Percentiles rank a stretch among this genome's conserved stretches.
These are phyloP conservation scores for Choristoneura fumiferana DNA, from an alignment of 1,140 invertebrate species.

Conservation along the genomic window DNA sequence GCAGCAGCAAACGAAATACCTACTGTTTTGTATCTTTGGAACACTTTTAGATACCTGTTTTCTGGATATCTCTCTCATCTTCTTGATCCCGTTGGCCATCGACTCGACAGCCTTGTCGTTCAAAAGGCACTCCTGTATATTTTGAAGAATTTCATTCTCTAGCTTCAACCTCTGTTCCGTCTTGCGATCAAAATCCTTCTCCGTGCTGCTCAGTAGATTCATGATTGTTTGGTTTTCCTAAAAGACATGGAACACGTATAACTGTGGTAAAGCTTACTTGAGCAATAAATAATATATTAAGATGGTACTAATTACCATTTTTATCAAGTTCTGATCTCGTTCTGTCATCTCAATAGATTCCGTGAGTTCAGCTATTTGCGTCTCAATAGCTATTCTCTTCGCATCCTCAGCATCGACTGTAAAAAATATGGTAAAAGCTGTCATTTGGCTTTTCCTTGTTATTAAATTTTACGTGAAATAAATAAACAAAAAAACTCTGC, in stretches of 20 bases:
- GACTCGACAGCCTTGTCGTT: slow-evolving; percentile 81
- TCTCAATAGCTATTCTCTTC: slow-evolving; percentile 66
- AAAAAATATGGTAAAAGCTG: slow-evolving; percentile 2
- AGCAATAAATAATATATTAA: too few relatives aligned
- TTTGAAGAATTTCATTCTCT: slow-evolving; percentile 82
- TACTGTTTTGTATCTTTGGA: too few relatives aligned
- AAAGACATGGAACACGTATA: slow-evolving; percentile 27
- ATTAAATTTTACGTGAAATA: too few relatives aligned
- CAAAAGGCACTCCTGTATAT: slow-evolving; percentile 83
- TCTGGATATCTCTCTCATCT: slow-evolving; percentile 67
- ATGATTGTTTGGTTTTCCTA: slow-evolving; percentile 73
- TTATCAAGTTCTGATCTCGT: slow-evolving; percentile 77
- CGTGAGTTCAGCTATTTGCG: slow-evolving; percentile 75
- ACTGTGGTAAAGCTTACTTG: neutral
- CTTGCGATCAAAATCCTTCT: slow-evolving; percentile 79
- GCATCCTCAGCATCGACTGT: slow-evolving; percentile 54
- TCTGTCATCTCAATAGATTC: slow-evolving; percentile 80
- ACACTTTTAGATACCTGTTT: slow-evolving; percentile 51
- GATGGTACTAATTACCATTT: slow-evolving; percentile 38
- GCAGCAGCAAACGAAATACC: too few relatives aligned
- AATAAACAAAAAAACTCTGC: too few relatives aligned
- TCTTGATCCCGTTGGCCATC: slow-evolving; percentile 70
- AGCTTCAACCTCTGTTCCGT: slow-evolving; percentile 76
- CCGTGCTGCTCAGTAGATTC: slow-evolving; percentile 61
- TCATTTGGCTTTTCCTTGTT: too few relatives aligned